A percentile compares a stretch with the other conserved stretches of the same genome.
Conservation (phyloP, 1,140 invertebrate species). For the Calliopsis andreniformis region DNA sequence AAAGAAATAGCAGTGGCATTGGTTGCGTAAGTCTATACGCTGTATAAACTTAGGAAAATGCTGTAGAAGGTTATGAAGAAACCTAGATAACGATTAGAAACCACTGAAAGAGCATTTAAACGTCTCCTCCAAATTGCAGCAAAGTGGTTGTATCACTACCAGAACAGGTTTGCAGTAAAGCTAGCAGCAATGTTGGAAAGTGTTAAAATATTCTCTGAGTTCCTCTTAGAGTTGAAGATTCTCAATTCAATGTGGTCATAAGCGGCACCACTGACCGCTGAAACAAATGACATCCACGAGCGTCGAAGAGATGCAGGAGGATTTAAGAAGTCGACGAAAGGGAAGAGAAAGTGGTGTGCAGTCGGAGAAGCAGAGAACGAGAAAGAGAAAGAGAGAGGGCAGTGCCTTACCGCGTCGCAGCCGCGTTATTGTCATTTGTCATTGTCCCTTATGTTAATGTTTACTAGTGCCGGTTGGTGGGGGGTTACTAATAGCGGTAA, state of each 20-base stretch:
- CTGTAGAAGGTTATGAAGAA: too few relatives aligned
- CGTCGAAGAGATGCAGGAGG: neutral
- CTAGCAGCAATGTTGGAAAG: too few relatives aligned
- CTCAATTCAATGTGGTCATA: conserved; percentile 2
- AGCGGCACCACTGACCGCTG: neutral
- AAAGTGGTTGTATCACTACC: too few relatives aligned
- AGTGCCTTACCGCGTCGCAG: conserved; percentile 56
- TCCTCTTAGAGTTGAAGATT: too few relatives aligned
- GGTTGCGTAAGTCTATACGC: too few relatives aligned
- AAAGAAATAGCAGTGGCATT: too few relatives aligned
- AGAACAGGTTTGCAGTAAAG: too few relatives aligned
- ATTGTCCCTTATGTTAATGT: conserved; percentile 70
- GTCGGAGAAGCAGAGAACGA: neutral
- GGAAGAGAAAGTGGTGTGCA: conserved; percentile 21
- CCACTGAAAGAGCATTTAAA: too few relatives aligned
- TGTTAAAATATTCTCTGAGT: too few relatives aligned
- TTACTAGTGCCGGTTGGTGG: conserved; percentile 53
- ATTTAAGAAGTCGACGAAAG: conserved; percentile 22
- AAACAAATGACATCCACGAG: conserved; percentile 21
- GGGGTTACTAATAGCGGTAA: conserved; percentile 67
- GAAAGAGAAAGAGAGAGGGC: conserved; percentile 37
- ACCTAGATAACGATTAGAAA: too few relatives aligned
- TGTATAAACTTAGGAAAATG: too few relatives aligned
- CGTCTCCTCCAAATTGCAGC: too few relatives aligned
- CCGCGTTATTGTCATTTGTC: conserved; percentile 67